Evolutionary conservation across 2,888 invertebrate species (phyloP), one percentile per base, ranked within the genome.

Genomic region (Chaetogeoica ovagalla): DNA sequence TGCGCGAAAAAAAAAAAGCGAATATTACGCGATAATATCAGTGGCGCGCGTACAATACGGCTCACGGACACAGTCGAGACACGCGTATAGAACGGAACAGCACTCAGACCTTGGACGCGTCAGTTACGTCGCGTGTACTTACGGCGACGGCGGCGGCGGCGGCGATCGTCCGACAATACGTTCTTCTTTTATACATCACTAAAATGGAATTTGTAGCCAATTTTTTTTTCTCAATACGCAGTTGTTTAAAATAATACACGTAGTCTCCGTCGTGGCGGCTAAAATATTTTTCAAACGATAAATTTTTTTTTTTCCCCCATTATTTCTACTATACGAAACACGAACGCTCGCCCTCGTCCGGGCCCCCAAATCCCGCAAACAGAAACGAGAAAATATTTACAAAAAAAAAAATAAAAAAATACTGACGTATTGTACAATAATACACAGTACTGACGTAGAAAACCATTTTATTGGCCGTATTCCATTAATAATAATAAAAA

Each of bases 331-430:
- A n/a, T n/a, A 55, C 55, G 43, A 13, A 48, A 48, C 11, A 48
- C 13, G 60, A 62, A 52, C 30, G 52, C n/a, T 62, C n/a, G n/a
- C 52, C 73, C 77, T 57, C 69, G 7, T 77, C 52, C 37, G 77
- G 37, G 77, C 77, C 77, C 21, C 77, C 17, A 69, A 70, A 77
- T 69, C 77, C 37, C 1, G 4, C 76, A 77, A 77, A 77, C 77
- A 48, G 60, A 69, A 70, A 69, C 69, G 19, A 30, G 30, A 70
- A 59, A 69, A 77, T 39, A 57, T 52, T 37, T 8, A 7, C n/a
- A 62, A 72, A 30, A 30, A 30, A 30, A 30, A 30, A 62, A 52
- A 73, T 43, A 30, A 30, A 30, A 30, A 62, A 52, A 73, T 43
- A 48, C 55, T 70, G 30, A 60, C 52, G 52, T 63, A 37, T 63